Evolutionary conservation across 2,797 vertebrate species (phyloP), one percentile per base, ranked within the genome.

Genomic region (Synaphobranchus kaupii): DNA sequence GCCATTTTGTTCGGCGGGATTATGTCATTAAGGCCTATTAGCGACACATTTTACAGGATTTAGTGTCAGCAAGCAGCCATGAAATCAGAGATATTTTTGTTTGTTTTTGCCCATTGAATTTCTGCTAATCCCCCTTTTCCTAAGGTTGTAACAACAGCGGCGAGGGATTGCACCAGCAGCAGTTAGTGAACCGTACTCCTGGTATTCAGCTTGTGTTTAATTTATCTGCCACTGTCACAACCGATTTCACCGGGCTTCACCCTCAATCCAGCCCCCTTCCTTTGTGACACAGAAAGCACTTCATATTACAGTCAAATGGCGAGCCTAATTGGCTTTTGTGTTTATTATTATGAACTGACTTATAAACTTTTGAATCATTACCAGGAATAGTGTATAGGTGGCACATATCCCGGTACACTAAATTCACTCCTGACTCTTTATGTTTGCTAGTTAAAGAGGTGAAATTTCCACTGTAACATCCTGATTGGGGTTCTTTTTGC

Each of bases 101-200:
- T 44, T 76, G 10, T 86, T 13, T 80, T 15, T n/a, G 31, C 17
- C 73, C 86, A 88, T 92, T 91, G 88, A 93, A 88, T 83, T 0
- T 88, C 88, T 88, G 90, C 89, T 89, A 92, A 91, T 87, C 91
- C 88, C 90, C 86, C 88, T 89, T 92, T 92, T 90, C 71, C 84
- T 84, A 87, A 76, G 28, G 73, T 83, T 84, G 39, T 86, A 31
- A 82, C 82, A 80, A 44, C 66, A 78, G 84, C 86, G 52, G 85
- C 87, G 84, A 89, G 63, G 88, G 88, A 89, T 90, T 89, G 31
- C 28, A 71, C 84, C 89, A 81, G 88, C 15, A 20, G 5, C 84
- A 68, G 83, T 47, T 84, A 28, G 54, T 47, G 50, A 44, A 31
- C 20, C 83, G n/a, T 66, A 22, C 22, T 85, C 7, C n/a, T 25